Base-by-base conservation (phyloP, 2,888 invertebrate genomes). In the Lamellibrachia columna region DNA sequence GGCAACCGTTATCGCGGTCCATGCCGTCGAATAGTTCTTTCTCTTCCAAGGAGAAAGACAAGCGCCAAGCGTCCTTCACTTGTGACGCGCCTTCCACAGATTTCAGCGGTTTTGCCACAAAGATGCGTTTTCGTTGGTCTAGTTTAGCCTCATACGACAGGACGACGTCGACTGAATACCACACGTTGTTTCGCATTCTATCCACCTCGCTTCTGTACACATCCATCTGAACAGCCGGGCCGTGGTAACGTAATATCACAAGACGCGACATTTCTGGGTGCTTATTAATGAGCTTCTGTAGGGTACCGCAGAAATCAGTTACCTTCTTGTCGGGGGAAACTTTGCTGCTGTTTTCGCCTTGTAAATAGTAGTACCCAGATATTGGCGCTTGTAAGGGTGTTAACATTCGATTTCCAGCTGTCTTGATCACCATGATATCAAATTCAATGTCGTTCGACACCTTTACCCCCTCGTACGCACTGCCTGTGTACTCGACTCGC, bases 1-100 rank as follows among this genome's bases (percentile, higher is more conserved):
- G 52, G 53, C 93, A 93, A 8, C 92, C 92, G 40, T 93, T 91
- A 53, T 92, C 92, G 53, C 40, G 7, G 75, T 93, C 93, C 52
- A 93, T 92, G 52, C 40, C 92, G 40, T 93, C 60, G 53, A 93
- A 92, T 52, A 53, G 92, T 40, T 7, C 40, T 60, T 93, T 93
- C 91, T 93, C 92, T 22, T 92, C 40, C 40, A 40, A 40, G 3
- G 93, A 93, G 58, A 90, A 92, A 8, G 92, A 92, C 9, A 53
- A 40, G 15, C 91, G 53, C 93, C 93, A 92, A 7, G 55, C 55
- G 9, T 9, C 55, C 9, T 1, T 55, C 55, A 55, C 55, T 55
- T 3, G 3, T 9, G 9, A 3, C 3, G 2, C 55, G 55, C 2
- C 55, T 55, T 55, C 55, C 7, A 9, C 9, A 9, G 55, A 55